Percentiles rank a stretch among this genome's conserved stretches.
Evolutionary conservation across 2,113 vertebrate species (phyloP).

Genomic region (Cinclus mexicanus): DNA sequence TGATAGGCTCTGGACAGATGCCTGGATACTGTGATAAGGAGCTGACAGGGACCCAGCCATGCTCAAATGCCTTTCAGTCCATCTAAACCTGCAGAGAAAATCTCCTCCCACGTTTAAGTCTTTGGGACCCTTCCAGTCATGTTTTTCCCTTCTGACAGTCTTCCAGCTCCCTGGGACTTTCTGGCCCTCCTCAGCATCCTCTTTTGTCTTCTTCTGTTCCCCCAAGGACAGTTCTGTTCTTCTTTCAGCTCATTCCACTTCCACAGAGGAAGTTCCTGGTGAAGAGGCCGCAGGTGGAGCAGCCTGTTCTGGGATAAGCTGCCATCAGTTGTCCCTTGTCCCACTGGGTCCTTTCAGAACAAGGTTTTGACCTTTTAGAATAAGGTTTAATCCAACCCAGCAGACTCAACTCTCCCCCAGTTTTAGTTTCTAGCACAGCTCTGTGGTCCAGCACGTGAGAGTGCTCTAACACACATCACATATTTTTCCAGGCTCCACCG

Average conservation of each 20-base stretch:
- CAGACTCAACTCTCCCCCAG: neutral
- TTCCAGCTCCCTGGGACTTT: neutral
- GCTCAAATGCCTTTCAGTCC: neutral
- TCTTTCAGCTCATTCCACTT: neutral
- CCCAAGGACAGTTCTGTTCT: neutral
- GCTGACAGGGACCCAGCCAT: conserved; percentile 5
- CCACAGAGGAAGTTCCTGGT: neutral
- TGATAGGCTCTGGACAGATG: neutral
- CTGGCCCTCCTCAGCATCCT: neutral
- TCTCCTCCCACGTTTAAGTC: neutral
- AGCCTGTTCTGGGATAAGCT: neutral
- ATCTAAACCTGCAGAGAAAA: neutral
- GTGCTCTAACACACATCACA: neutral
- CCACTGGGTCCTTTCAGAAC: neutral
- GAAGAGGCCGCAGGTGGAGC: neutral
- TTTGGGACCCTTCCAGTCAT: conserved; percentile 3
- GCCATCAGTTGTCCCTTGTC: neutral
- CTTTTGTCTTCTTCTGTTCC: neutral
- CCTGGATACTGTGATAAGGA: neutral
- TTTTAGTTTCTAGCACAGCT: neutral
- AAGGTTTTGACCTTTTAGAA: neutral
- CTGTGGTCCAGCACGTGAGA: neutral
- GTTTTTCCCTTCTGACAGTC: conserved; percentile 2
- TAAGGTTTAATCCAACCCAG: neutral
- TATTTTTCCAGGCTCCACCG: neutral